These are phyloP conservation scores for Andrena cerasifolii DNA, from an alignment of 1,140 invertebrate genomes.

Conservation along the genomic window DNA sequence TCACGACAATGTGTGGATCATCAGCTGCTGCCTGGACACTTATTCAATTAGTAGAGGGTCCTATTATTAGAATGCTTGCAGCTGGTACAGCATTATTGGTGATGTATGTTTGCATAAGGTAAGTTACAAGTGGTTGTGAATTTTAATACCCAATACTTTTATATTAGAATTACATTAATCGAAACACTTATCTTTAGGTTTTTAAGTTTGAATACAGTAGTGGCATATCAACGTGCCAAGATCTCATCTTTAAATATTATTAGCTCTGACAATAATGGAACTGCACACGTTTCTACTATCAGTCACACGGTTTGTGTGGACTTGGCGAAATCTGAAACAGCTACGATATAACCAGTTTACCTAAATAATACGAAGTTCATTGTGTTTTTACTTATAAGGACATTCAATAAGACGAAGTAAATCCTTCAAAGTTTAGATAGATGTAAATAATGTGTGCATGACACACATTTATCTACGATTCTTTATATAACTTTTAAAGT, in stretches of 20 bases:
- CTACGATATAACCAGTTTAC: constrained; percentile 51
- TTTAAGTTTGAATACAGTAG: constrained; percentile 92
- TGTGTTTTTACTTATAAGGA: constrained; percentile 21
- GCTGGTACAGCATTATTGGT: constrained; percentile 91
- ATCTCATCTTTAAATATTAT: constrained; percentile 94
- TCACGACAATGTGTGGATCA: constrained; percentile 88
- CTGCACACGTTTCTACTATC: constrained; percentile 82
- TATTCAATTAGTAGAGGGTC: constrained; percentile 90
- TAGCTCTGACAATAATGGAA: constrained; percentile 61
- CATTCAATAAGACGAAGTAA: constrained; percentile 16
- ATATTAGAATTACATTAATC: constrained; percentile 18
- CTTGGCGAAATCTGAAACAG: constrained; percentile 72
- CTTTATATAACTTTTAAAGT: constrained; percentile 28
- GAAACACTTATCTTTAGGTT: constrained; percentile 83
- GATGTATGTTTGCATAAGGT: constrained; percentile 93
- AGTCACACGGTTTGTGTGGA: constrained; percentile 83
- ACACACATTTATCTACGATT: constrained; percentile 20
- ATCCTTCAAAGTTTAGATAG: not conserved
- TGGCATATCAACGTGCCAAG: constrained; percentile 93
- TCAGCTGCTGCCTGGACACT: constrained; percentile 91
- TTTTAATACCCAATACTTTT: constrained; percentile 14
- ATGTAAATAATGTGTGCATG: constrained; percentile 39
- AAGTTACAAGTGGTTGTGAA: constrained; percentile 26
- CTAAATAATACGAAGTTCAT: not conserved
- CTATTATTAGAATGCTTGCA: constrained; percentile 89